A percentile compares a stretch with the other conserved stretches of the same genome.
Evolutionary conservation across 2,888 invertebrate genomes (phyloP).

Genomic region (Caprella mutica): DNA sequence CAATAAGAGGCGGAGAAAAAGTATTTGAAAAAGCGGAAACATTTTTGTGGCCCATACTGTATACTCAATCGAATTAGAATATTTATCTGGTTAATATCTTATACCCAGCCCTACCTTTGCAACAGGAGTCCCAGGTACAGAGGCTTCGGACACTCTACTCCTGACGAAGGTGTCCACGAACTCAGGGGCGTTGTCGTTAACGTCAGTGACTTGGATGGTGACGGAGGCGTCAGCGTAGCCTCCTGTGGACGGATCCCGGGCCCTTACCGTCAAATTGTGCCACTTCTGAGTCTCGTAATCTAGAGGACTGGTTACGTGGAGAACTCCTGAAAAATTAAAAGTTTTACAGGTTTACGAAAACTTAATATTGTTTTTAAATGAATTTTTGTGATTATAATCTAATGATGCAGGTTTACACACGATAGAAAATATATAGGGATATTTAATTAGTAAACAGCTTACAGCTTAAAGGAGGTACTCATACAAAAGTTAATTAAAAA

Average conservation of each 20-base stretch:
- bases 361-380: too few species aligned
- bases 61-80: too few species aligned
- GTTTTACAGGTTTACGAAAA: too few species aligned
- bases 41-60: too few species aligned
- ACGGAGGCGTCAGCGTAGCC: conserved; percentile 23
- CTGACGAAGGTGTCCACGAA: conserved; percentile 14
- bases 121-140: conserved; percentile 19
- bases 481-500: too few species aligned
- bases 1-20: too few species aligned
- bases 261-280: conserved; percentile 30
- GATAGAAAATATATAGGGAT: too few species aligned
- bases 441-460: too few species aligned
- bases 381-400: too few species aligned
- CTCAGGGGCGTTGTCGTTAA: conserved; percentile 29
- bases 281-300: conserved; percentile 20
- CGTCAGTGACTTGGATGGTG: conserved; percentile 21
- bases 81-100: neutral
- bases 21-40: too few species aligned
- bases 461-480: too few species aligned
- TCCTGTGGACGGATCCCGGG: conserved; percentile 25
- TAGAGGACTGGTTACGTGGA: conserved; percentile 17
- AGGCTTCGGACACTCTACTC: conserved; percentile 26
- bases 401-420: too few species aligned
- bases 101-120: conserved; percentile 12
- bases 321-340: conserved; percentile 16